These are phyloP conservation scores for Diachasmimorpha longicaudata DNA, from an alignment of 1,140 invertebrate genomes.

Conservation along the genomic window DNA sequence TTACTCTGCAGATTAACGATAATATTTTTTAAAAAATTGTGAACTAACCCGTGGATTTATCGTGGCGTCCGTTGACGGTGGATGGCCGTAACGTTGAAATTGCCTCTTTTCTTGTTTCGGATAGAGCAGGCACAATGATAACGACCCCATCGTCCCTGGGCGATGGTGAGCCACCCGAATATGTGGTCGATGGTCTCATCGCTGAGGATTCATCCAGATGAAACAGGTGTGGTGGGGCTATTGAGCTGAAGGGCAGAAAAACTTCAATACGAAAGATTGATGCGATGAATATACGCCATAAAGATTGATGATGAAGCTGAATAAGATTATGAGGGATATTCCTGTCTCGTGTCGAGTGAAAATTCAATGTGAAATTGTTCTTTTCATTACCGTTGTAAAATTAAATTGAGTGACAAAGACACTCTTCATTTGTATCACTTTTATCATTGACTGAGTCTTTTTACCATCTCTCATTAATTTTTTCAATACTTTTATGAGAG, in stretches of 20 bases:
- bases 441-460: not conserved
- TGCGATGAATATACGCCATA: not conserved
- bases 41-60: constrained; percentile 23
- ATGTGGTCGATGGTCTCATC: not conserved
- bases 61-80: constrained; percentile 22
- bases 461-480: not conserved
- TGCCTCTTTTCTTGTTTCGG: constrained; percentile 45
- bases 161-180: constrained; percentile 17
- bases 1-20: no score
- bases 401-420: no score
- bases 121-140: constrained; percentile 66
- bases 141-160: constrained; percentile 66
- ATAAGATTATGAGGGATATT: not conserved
- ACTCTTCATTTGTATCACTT: no score
- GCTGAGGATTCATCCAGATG: constrained; percentile 45
- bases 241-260: constrained; percentile 56
- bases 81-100: constrained; percentile 33
- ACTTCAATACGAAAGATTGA: constrained; percentile 12
- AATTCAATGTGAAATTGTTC: not conserved
- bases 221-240: constrained; percentile 63
- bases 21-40: no score
- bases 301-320: not conserved
- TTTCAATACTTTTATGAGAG: not conserved
- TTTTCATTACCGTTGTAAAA: not conserved
- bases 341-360: not conserved